Base-by-base conservation (phyloP, 2,888 invertebrate species). In the Parelbella ahira region DNA sequence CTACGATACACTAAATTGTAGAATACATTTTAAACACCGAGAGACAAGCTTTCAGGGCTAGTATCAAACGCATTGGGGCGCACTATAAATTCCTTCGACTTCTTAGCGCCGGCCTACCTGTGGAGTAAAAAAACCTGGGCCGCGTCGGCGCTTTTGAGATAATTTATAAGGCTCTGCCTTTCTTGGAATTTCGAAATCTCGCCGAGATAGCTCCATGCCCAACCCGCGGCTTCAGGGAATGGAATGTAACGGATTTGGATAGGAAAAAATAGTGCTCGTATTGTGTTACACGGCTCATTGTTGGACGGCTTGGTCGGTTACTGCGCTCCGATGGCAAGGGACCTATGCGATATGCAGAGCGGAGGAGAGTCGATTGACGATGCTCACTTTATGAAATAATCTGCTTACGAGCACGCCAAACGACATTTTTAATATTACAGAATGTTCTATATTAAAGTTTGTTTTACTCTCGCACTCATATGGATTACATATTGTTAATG, bases 121-220 rank as follows among this genome's bases (percentile, higher is more conserved):
- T 78, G 72, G 73, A 73, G 72, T 75, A 84, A 86, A 87, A 86
- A 87, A 82, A 64, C 69, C 73, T 81, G 74, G 79, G 72, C 83
- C 81, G 80, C 66, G 86, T 79, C 87, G 87, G 86, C 83, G 72
- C 86, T 84, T 87, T 87, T 86, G 86, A 81, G 81, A 87, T 84
- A 83, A 84, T 86, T 86, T 86, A 86, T 84, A 84, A 86, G 84
- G 82, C 76, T 77, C 69, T 78, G 73, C 84, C 84, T 83, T 86
- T 86, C 86, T 79, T 68, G 74, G 86, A 86, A 86, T 87, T 86
- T 81, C 83, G 82, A 86, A 87, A 87, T 86, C 82, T 80, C 74
- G 67, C 62, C 63, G 68, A 76, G 82, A 77, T 75, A 73, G 74
- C 74, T 72, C 57, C 73, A 66, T 54, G 59, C 58, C 58, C 58